Percentiles rank a stretch among this genome's conserved stretches.
These are phyloP conservation scores for Nomada ferruginata DNA, from an alignment of 2,888 invertebrate species.

Conservation along the genomic window DNA sequence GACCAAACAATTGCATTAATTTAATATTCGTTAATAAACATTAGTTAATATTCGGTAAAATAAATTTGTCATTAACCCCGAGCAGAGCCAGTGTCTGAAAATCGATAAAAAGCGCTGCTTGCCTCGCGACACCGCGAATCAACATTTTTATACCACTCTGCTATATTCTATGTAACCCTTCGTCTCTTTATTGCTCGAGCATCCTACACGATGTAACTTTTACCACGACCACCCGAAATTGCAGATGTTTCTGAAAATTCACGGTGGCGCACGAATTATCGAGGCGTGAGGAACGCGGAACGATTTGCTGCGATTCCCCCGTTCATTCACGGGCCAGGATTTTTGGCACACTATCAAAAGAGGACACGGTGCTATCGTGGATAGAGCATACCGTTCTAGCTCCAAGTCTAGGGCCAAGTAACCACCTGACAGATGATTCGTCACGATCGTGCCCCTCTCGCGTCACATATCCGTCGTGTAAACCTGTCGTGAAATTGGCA, in stretches of 20 bases:
- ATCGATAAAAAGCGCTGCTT: slow-evolving; percentile 29
- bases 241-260: neutral
- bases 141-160: slow-evolving; percentile 38
- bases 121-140: neutral
- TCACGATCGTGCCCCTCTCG: slow-evolving; percentile 49
- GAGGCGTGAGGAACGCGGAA: neutral
- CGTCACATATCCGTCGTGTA: slow-evolving; percentile 63
- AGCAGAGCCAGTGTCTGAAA: neutral
- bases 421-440: slow-evolving; percentile 73
- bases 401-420: slow-evolving; percentile 49
- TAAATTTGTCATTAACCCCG: slow-evolving; percentile 28
- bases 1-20: too few species aligned
- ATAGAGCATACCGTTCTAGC: slow-evolving; percentile 49
- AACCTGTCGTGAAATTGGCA: slow-evolving; percentile 67
- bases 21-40: too few species aligned
- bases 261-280: slow-evolving; percentile 25
- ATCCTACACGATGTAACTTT: slow-evolving; percentile 22
- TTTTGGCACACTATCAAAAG: slow-evolving; percentile 68
- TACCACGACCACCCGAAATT: slow-evolving; percentile 15
- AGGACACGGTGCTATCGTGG: slow-evolving; percentile 30
- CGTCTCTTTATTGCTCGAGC: neutral
- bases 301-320: slow-evolving; percentile 54
- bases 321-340: slow-evolving; percentile 58
- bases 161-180: too few species aligned
- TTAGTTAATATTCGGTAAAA: neutral